Conservation (phyloP, 2,797 vertebrate species). For the Silurus lanzhouensis region DNA sequence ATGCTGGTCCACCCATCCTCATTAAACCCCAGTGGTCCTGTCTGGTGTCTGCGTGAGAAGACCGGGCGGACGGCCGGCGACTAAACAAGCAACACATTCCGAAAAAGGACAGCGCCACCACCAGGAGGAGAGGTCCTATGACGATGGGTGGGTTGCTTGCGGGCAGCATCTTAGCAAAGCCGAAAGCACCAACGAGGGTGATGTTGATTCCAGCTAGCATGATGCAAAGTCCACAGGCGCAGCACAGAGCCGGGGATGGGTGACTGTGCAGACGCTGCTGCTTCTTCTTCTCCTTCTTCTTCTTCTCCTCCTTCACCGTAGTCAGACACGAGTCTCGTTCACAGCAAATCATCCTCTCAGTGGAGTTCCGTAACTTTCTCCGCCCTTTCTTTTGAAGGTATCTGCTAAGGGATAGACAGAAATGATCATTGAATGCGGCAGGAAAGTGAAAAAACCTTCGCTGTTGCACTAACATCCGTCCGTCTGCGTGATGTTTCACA, state of each 20-base stretch:
- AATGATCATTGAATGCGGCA: constrained; percentile 25
- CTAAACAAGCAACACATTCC: constrained; percentile 90
- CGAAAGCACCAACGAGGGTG: constrained; percentile 91
- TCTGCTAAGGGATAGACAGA: not conserved
- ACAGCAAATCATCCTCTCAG: constrained; percentile 63
- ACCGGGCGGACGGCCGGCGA: constrained; percentile 70
- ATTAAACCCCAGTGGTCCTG: constrained; percentile 77
- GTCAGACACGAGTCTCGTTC: constrained; percentile 69
- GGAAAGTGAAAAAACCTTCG: constrained; percentile 19
- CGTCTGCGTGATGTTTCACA: constrained; percentile 32
- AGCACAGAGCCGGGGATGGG: constrained; percentile 91
- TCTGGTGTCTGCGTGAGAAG: constrained; percentile 66
- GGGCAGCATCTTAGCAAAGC: constrained; percentile 83
- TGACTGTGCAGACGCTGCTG: constrained; percentile 71
- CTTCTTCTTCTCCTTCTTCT: constrained; percentile 54
- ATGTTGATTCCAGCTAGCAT: constrained; percentile 97
- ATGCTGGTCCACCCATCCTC: constrained; percentile 75
- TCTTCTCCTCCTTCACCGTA: constrained; percentile 58
- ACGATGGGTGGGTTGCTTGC: constrained; percentile 85
- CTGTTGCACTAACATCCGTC: constrained; percentile 28
- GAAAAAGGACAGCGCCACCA: constrained; percentile 85
- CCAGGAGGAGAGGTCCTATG: constrained; percentile 84
- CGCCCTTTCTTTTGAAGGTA: not conserved
- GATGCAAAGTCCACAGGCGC: constrained; percentile 93
- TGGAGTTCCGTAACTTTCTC: not conserved